These are phyloP conservation scores for Esox lucius DNA, from an alignment of 2,797 vertebrate species.

Conservation along the genomic window DNA sequence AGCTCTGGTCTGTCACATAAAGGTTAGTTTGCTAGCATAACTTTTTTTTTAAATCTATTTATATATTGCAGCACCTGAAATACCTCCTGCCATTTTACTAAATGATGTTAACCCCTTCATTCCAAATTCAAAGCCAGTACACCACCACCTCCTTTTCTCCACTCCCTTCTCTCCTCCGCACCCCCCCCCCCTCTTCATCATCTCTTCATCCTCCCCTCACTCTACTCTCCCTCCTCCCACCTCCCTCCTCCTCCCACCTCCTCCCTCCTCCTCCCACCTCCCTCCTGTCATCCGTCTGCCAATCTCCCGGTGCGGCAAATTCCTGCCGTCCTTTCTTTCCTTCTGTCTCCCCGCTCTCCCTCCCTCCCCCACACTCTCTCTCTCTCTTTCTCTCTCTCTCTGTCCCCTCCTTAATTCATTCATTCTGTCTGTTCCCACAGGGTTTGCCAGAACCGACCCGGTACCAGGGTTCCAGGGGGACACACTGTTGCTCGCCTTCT, in stretches of 20 bases:
- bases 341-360: not conserved
- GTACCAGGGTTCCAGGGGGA: slow-evolving; percentile 99
- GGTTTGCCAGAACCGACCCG: slow-evolving; percentile 91
- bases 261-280: not conserved
- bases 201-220: no score
- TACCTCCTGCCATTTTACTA: slow-evolving; percentile 20
- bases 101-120: no score
- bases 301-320: not conserved
- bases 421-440: slow-evolving; percentile 89
- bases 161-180: no score
- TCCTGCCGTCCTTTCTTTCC: not conserved
- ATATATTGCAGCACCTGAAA: no score
- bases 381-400: slow-evolving; percentile 14
- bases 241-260: not conserved
- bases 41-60: no score
- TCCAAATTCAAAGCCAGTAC: not conserved
- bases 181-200: no score
- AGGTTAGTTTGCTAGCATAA: no score
- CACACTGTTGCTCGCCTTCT: slow-evolving; percentile 99
- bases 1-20: no score
- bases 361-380: slow-evolving; percentile 6
- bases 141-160: no score
- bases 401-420: slow-evolving; percentile 75
- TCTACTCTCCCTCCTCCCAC: not conserved
- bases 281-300: not conserved